Evolutionary conservation across 2,888 invertebrate genomes (phyloP).

Genomic region (Leptopilina drosophilae): DNA sequence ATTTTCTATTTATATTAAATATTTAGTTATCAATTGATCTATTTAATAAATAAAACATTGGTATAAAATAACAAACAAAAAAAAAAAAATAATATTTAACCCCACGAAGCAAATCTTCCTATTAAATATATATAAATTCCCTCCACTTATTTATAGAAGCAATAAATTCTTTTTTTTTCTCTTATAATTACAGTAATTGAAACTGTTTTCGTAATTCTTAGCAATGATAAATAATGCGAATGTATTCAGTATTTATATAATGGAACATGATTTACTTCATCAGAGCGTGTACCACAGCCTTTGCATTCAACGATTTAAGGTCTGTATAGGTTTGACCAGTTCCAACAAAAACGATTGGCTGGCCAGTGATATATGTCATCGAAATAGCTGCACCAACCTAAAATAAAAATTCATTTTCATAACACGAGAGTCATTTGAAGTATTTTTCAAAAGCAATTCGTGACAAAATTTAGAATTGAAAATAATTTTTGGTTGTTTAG

Average conservation of each 20-base stretch:
- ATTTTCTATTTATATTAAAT: constrained; percentile 19
- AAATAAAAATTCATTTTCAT: constrained; percentile 38
- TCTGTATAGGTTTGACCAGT: constrained; percentile 98
- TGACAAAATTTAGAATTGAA: too few relatives aligned
- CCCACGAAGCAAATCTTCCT: constrained; percentile 12
- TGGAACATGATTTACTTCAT: constrained; percentile 84
- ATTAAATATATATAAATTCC: constrained; percentile 2
- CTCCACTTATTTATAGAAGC: background rate
- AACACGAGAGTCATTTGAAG: too few relatives aligned
- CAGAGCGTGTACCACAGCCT: constrained; percentile 96
- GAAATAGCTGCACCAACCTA: constrained; percentile 98
- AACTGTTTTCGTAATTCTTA: background rate
- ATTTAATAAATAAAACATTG: constrained; percentile 27
- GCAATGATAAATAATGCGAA: background rate
- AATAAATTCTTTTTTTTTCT: background rate
- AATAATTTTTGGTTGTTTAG: too few relatives aligned
- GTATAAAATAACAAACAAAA: constrained; percentile 13
- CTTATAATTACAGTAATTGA: background rate
- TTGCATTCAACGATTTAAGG: constrained; percentile 96
- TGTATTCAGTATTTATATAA: background rate
- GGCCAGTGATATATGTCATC: constrained; percentile 99
- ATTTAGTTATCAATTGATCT: background rate
- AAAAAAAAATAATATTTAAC: background rate
- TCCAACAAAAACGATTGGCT: constrained; percentile 99
- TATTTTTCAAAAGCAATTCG: too few relatives aligned